Conservation (phyloP, 2,797 vertebrate genomes). For the Sus cebifrons region DNA sequence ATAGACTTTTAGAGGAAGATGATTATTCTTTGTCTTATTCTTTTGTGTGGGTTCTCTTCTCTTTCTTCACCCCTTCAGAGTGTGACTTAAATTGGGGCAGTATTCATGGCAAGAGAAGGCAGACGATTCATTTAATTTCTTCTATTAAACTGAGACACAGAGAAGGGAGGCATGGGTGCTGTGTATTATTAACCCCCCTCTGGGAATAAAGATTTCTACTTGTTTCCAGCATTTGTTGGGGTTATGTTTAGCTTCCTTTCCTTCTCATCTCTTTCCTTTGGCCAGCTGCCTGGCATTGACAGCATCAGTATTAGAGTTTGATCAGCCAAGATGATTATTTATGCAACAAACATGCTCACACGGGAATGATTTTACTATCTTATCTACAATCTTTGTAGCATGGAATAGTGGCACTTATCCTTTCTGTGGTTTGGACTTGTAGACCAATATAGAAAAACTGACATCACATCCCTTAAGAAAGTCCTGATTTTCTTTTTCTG, state of each 20-base stretch:
- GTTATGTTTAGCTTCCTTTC: constrained; percentile 11
- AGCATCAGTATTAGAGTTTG: background rate
- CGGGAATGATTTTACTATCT: background rate
- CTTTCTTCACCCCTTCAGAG: background rate
- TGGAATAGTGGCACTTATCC: background rate
- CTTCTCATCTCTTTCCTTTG: constrained; percentile 1
- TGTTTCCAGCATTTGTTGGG: constrained; percentile 3
- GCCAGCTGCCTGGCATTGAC: background rate
- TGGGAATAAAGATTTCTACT: constrained; percentile 18
- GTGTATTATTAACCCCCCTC: background rate
- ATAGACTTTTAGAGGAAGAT: background rate
- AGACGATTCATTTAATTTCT: background rate
- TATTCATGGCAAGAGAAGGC: background rate
- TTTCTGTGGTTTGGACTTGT: constrained; percentile 32
- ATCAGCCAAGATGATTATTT: background rate
- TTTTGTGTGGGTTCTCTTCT: constrained; percentile 15
- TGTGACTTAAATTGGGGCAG: constrained; percentile 3
- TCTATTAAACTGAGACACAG: constrained; percentile 17
- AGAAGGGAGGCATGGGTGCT: background rate
- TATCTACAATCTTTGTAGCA: background rate
- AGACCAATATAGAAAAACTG: background rate
- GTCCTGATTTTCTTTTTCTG: background rate
- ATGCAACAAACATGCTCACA: background rate
- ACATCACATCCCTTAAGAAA: background rate
- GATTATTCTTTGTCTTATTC: background rate